A percentile compares a stretch with the other conserved stretches of the same genome.
These are phyloP conservation scores for Drosophila mayaguana DNA, from an alignment of 2,888 invertebrate species.

Conservation along the genomic window DNA sequence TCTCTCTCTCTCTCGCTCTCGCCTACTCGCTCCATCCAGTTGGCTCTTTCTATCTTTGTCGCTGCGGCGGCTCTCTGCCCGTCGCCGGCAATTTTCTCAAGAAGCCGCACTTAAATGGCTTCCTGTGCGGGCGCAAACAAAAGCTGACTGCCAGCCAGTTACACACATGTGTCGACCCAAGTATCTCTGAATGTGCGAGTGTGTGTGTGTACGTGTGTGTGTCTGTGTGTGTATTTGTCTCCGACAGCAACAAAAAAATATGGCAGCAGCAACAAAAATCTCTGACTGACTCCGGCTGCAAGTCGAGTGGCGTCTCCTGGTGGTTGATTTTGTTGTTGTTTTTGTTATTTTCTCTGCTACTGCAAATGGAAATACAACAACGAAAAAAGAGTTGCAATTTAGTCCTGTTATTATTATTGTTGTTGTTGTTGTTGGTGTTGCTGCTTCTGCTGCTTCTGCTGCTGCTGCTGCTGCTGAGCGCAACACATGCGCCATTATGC, in stretches of 20 bases:
- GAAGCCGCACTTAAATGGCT: conserved; percentile 84
- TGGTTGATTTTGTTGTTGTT: conserved; percentile 59
- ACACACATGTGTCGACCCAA: conserved; percentile 44
- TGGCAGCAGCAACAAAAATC: conserved; percentile 70
- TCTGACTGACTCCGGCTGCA: conserved; percentile 46
- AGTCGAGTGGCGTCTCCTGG: conserved; percentile 64
- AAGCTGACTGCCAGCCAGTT: conserved; percentile 48
- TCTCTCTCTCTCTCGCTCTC: neutral
- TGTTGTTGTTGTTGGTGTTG: conserved; percentile 15
- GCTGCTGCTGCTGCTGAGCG: conserved; percentile 49
- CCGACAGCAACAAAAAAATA: conserved; percentile 65
- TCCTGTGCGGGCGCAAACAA: conserved; percentile 80
- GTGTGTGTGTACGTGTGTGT: conserved; percentile 8
- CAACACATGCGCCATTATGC: conserved; percentile 82
- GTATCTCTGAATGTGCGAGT: conserved; percentile 18
- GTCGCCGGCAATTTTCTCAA: conserved; percentile 81
- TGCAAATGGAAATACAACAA: conserved; percentile 45
- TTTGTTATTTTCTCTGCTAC: conserved; percentile 39
- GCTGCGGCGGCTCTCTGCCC: conserved; percentile 34
- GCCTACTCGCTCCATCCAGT: neutral
- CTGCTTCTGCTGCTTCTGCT: conserved; percentile 26
- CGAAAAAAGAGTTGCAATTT: conserved; percentile 73
- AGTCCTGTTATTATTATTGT: conserved; percentile 28
- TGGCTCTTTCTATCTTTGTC: neutral
- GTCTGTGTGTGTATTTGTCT: conserved; percentile 50